Conservation (phyloP, 2,113 vertebrate genomes). For the Lepus timidus region DNA sequence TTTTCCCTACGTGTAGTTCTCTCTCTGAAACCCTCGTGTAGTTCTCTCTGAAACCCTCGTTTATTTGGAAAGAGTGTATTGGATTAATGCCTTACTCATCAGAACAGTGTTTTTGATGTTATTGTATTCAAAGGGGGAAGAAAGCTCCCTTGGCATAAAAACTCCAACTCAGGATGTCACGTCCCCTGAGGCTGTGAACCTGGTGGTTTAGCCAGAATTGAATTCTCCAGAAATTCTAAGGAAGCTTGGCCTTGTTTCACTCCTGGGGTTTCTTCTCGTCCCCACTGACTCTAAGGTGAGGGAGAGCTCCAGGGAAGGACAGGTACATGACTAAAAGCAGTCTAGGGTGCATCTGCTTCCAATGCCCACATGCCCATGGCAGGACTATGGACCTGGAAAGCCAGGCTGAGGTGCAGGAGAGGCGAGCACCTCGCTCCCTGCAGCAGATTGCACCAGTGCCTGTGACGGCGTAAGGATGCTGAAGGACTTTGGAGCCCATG, state of each 20-base stretch:
- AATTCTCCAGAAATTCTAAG: constrained; percentile 65
- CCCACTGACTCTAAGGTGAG: constrained; percentile 49
- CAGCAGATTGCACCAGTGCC: neutral
- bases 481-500: neutral
- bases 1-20: constrained; percentile 17
- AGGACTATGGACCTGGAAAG: constrained; percentile 54
- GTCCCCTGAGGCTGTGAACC: constrained; percentile 60
- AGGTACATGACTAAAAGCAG: constrained; percentile 49
- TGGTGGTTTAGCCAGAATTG: constrained; percentile 50
- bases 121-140: constrained; percentile 57
- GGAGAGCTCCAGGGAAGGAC: constrained; percentile 66
- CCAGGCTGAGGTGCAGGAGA: neutral
- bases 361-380: neutral
- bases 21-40: neutral
- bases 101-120: constrained; percentile 63
- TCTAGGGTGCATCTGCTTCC: constrained; percentile 55
- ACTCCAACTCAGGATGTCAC: neutral
- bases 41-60: neutral
- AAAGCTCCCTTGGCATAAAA: constrained; percentile 47
- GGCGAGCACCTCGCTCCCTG: neutral
- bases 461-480: neutral
- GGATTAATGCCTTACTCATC: constrained; percentile 45
- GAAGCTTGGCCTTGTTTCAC: constrained; percentile 30
- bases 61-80: constrained; percentile 50
- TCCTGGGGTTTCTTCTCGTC: constrained; percentile 56